phyloP scores from a whole-genome alignment of 2,797 vertebrate genomes.

The Semaprochilodus insignis region DNA sequence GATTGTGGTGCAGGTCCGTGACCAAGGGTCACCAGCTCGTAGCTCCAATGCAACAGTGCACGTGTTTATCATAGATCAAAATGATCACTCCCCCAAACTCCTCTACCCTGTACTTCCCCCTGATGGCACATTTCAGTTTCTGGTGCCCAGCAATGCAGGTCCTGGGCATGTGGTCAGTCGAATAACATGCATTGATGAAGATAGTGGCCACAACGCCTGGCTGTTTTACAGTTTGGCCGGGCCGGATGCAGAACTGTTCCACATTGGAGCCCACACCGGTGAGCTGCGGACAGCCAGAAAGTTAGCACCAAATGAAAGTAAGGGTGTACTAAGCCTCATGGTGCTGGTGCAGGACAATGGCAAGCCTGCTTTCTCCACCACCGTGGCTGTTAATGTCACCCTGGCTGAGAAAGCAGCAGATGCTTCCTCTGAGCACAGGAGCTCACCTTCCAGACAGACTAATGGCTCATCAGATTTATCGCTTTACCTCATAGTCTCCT shows the following conservation, averaged over 20 bases:
- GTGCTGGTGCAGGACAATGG: slow-evolving; percentile 82
- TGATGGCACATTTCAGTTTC: slow-evolving; percentile 67
- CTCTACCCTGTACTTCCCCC: slow-evolving; percentile 73
- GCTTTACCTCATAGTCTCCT: slow-evolving; percentile 81
- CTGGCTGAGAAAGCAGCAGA: slow-evolving; percentile 74
- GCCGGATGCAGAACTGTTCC: slow-evolving; percentile 78
- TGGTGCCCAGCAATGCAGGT: slow-evolving; percentile 75
- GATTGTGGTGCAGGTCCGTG: slow-evolving; percentile 76
- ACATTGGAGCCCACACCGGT: slow-evolving; percentile 77
- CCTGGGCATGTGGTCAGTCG: slow-evolving; percentile 81
- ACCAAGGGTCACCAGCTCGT: slow-evolving; percentile 76
- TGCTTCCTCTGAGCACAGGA: slow-evolving; percentile 69
- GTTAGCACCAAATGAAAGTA: slow-evolving; percentile 70
- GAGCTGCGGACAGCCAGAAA: slow-evolving; percentile 78
- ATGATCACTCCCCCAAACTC: slow-evolving; percentile 82
- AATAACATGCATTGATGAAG: slow-evolving; percentile 82
- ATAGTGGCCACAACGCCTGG: slow-evolving; percentile 86
- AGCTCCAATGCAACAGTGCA: slow-evolving; percentile 77
- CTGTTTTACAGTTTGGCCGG: slow-evolving; percentile 81
- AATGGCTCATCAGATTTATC: slow-evolving; percentile 75
- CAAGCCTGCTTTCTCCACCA: slow-evolving; percentile 78
- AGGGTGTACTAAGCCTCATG: slow-evolving; percentile 71
- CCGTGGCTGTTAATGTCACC: slow-evolving; percentile 74
- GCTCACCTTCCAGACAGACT: slow-evolving; percentile 67
- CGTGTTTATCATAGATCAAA: slow-evolving; percentile 83